phyloP scores from a whole-genome alignment of 1,140 invertebrate species.

The Hormaphis cornu region DNA sequence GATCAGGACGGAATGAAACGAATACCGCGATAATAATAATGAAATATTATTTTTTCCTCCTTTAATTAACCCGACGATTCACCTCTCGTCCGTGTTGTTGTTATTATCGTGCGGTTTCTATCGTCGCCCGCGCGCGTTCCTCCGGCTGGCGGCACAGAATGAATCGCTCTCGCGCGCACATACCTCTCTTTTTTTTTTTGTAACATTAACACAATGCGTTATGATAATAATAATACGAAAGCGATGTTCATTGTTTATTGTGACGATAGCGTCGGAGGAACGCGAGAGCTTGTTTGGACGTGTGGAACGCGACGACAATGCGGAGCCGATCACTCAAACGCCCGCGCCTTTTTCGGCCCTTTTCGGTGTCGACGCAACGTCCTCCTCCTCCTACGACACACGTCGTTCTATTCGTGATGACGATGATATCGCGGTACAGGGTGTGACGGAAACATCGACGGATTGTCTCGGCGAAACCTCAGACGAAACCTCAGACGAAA shows the following conservation, averaged over 20 bases:
- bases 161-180: background rate
- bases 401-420: background rate
- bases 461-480: too few species aligned
- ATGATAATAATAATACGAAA: background rate
- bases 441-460: too few species aligned
- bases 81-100: background rate
- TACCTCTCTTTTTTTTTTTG: background rate
- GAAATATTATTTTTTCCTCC: background rate
- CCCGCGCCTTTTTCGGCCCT: slow-evolving; percentile 5
- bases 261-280: background rate
- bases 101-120: slow-evolving; percentile 3
- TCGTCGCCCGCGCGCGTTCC: background rate
- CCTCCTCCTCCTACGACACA: background rate
- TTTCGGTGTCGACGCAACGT: slow-evolving; percentile 8
- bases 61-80: slow-evolving; percentile 24
- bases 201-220: background rate
- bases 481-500: too few species aligned
- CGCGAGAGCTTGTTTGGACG: slow-evolving; percentile 21
- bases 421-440: background rate
- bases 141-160: too few species aligned
- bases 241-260: slow-evolving; percentile 18
- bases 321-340: slow-evolving; percentile 20
- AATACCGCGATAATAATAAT: background rate
- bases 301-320: slow-evolving; percentile 7
- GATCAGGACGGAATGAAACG: background rate